These are phyloP conservation scores for Brachypalpus laphriformis DNA, from an alignment of 2,888 invertebrate genomes.

Conservation along the genomic window DNA sequence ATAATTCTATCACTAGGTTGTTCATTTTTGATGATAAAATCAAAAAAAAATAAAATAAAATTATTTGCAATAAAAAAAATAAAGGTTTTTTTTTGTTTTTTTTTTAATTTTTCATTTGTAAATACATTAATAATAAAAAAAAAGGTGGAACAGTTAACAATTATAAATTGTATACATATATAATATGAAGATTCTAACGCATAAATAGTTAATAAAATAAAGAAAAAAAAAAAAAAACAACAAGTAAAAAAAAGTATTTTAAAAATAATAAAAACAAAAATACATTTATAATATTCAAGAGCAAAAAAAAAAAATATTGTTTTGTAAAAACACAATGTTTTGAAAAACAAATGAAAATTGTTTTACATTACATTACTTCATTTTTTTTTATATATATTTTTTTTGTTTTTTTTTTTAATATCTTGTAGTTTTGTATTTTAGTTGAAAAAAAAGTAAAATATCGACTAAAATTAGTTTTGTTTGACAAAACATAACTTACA, in stretches of 20 bases:
- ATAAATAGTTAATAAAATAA: constrained; percentile 72
- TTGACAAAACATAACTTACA: constrained; percentile 76
- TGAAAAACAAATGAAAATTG: constrained; percentile 56
- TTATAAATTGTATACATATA: constrained; percentile 78
- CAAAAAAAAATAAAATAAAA: too few species aligned
- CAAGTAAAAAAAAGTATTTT: constrained; percentile 63
- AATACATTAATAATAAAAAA: constrained; percentile 82
- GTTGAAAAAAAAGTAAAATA: constrained; percentile 83
- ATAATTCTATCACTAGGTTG: constrained; percentile 64
- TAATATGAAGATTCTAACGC: constrained; percentile 75
- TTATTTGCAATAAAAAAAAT: constrained; percentile 46
- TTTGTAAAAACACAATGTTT: constrained; percentile 65
- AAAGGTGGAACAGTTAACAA: constrained; percentile 80
- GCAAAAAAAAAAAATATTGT: constrained; percentile 37
- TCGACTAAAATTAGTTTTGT: constrained; percentile 81
- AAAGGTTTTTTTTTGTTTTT: constrained; percentile 57
- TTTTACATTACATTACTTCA: constrained; percentile 52
- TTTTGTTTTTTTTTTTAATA: constrained; percentile 44
- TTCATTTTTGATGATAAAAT: constrained; percentile 56
- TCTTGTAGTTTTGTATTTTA: constrained; percentile 54
- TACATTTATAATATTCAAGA: constrained; percentile 59
- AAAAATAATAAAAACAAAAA: constrained; percentile 53
- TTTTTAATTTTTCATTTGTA: constrained; percentile 79
- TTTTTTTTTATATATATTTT: constrained; percentile 28
- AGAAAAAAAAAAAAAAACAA: constrained; percentile 69